Conservation (phyloP, 2,113 vertebrate genomes). For the Leptosomus discolor region DNA sequence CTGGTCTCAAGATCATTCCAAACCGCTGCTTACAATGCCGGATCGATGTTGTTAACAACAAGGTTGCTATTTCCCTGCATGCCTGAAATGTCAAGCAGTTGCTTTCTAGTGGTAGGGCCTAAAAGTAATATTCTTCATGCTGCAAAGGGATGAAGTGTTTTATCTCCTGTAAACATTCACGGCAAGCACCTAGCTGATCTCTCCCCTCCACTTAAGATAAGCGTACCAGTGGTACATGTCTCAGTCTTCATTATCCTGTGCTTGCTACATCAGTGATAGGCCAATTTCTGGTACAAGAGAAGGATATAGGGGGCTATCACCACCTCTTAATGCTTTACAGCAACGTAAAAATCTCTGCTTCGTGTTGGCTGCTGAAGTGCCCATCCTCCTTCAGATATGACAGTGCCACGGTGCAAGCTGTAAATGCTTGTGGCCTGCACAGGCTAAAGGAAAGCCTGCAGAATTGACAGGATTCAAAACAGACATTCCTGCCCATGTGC, state of each 20-base stretch:
- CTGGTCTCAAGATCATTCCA: not conserved
- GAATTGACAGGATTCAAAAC: not conserved
- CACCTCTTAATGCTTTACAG: not conserved
- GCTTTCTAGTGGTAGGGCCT: not conserved
- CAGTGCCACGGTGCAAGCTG: not conserved
- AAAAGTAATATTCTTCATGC: not conserved
- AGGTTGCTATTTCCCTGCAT: not conserved
- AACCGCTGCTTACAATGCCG: not conserved
- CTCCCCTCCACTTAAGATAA: not conserved
- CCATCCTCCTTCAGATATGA: not conserved
- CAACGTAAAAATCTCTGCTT: not conserved
- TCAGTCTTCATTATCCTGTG: not conserved
- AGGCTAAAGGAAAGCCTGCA: not conserved
- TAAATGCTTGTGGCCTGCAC: not conserved
- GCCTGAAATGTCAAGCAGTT: not conserved
- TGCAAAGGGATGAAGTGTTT: not conserved
- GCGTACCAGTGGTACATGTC: not conserved
- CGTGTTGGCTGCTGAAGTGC: not conserved
- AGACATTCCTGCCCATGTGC: not conserved
- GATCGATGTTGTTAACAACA: not conserved
- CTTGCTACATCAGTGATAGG: not conserved
- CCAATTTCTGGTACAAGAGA: not conserved
- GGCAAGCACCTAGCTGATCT: not conserved
- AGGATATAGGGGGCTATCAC: not conserved
- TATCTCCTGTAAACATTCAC: not conserved